A percentile compares a stretch with the other conserved stretches of the same genome.
Conservation (phyloP, 2,797 vertebrate species). For the Tokudaia muenninki region DNA sequence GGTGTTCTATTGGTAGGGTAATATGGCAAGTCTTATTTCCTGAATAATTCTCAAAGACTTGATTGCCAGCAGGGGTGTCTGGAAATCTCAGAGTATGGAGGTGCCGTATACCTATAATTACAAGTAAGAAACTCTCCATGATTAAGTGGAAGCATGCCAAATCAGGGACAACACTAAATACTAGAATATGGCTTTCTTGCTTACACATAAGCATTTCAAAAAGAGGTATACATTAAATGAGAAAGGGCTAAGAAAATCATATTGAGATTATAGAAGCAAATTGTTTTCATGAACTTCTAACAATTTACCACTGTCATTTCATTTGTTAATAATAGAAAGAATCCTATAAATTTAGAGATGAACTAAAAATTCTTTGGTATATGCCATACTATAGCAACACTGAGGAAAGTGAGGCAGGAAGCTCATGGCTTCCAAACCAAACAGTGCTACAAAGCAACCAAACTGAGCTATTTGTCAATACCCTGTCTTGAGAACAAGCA, state of each 20-base stretch:
- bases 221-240: background rate
- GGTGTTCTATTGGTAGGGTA: background rate
- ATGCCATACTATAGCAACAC: background rate
- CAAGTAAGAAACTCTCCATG: background rate
- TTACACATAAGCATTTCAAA: background rate
- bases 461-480: too few relatives aligned
- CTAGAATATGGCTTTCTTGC: background rate
- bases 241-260: background rate
- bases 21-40: slow-evolving; percentile 21
- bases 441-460: background rate
- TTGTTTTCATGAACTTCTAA: slow-evolving; percentile 14
- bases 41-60: slow-evolving; percentile 1
- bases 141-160: background rate
- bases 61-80: background rate
- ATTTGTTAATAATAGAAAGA: background rate
- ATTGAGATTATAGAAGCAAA: background rate
- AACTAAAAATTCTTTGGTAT: background rate
- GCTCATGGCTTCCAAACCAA: background rate
- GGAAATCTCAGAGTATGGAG: background rate
- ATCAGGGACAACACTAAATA: background rate
- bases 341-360: background rate
- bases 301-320: background rate
- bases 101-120: background rate
- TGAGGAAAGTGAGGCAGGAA: background rate
- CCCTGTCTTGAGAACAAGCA: background rate